These are phyloP conservation scores for Platichthys stellatus DNA, from an alignment of 2,113 vertebrate genomes.

Conservation along the genomic window DNA sequence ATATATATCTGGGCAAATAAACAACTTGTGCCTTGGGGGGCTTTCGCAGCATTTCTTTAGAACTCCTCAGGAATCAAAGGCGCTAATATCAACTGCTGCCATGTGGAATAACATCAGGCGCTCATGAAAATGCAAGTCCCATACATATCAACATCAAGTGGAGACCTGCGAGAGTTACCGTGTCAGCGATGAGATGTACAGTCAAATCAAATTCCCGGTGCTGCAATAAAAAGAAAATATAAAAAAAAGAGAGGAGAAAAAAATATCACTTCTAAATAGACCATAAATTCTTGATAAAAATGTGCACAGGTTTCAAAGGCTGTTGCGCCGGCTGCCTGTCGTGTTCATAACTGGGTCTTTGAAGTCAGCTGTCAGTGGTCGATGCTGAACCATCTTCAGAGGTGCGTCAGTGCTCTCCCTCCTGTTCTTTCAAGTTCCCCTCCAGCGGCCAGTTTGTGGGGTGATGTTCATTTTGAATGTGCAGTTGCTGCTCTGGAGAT, in stretches of 20 bases:
- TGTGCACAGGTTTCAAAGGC: conserved; percentile 72
- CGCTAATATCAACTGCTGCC: conserved; percentile 75
- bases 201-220: conserved; percentile 67
- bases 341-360: conserved; percentile 78
- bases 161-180: conserved; percentile 65
- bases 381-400: conserved; percentile 77
- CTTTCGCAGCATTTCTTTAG: conserved; percentile 73
- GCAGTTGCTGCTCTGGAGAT: conserved; percentile 79
- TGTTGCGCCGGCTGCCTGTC: conserved; percentile 70
- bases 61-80: conserved; percentile 80
- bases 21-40: conserved; percentile 79
- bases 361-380: conserved; percentile 75
- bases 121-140: conserved; percentile 71
- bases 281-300: conserved; percentile 76
- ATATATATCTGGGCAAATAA: conserved; percentile 80
- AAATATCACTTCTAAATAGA: conserved; percentile 64
- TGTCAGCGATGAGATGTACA: conserved; percentile 66
- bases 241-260: conserved; percentile 1
- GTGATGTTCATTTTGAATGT: conserved; percentile 67
- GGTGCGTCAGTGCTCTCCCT: conserved; percentile 63
- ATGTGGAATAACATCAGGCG: conserved; percentile 74
- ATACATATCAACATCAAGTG: conserved; percentile 69
- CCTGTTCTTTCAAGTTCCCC: conserved; percentile 81
- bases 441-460: conserved; percentile 72
- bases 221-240: conserved; percentile 30